phyloP scores from a whole-genome alignment of 1,140 invertebrate genomes.

The Drosophila azteca region DNA sequence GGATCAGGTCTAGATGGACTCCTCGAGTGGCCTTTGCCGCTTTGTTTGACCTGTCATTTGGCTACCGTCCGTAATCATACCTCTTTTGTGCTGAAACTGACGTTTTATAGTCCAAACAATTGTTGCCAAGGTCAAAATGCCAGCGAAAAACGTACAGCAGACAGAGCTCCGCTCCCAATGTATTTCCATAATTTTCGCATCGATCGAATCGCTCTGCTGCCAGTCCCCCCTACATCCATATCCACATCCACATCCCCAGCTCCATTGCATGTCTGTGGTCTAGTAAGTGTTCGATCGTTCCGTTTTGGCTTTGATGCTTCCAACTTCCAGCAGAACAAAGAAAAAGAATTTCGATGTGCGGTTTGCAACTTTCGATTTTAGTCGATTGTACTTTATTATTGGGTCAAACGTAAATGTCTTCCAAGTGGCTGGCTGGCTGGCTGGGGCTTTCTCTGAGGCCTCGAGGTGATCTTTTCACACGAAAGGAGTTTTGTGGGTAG shows the following conservation, averaged over 20 bases:
- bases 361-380: constrained; percentile 78
- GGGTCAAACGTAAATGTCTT: constrained; percentile 51
- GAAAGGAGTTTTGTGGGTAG: neutral
- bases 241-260: too few species aligned
- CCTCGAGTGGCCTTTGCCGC: constrained; percentile 5
- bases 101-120: constrained; percentile 63
- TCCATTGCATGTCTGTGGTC: constrained; percentile 73
- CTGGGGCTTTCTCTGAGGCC: constrained; percentile 41
- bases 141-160: constrained; percentile 18
- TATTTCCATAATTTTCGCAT: constrained; percentile 18
- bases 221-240: neutral
- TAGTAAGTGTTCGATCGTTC: constrained; percentile 36
- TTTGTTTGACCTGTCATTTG: constrained; percentile 63
- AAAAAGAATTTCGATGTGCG: constrained; percentile 45
- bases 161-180: constrained; percentile 12
- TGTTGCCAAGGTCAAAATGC: constrained; percentile 67
- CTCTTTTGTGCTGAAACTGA: constrained; percentile 44
- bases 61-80: constrained; percentile 45
- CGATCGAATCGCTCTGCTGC: constrained; percentile 12
- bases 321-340: constrained; percentile 20
- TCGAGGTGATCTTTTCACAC: constrained; percentile 1
- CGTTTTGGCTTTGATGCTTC: neutral
- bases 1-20: constrained; percentile 8
- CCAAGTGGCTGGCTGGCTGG: neutral
- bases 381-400: constrained; percentile 42